Conservation (phyloP, 92 coral and sea anemone genomes). For the Porites cylindrica region DNA sequence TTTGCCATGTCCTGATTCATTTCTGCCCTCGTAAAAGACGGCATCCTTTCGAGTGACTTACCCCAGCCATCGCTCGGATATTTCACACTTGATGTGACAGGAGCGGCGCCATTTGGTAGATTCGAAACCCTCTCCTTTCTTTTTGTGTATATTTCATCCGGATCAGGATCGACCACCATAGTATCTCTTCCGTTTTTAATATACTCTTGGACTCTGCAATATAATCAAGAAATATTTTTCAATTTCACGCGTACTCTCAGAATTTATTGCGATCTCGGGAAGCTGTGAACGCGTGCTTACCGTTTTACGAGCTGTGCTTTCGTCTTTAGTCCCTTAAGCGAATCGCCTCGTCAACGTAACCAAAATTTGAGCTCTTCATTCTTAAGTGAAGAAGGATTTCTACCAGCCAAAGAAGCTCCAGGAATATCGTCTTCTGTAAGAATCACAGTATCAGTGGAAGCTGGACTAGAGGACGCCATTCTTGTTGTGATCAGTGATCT, state of each 20-base stretch:
- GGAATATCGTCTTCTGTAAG: too few species aligned
- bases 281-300: neutral
- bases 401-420: too few species aligned
- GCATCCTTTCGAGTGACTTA: conserved; percentile 46
- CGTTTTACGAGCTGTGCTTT: conserved; percentile 2
- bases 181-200: conserved; percentile 23
- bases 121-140: conserved; percentile 26
- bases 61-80: conserved; percentile 56
- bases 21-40: conserved; percentile 49
- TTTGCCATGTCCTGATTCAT: conserved; percentile 46
- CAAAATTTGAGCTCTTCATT: neutral
- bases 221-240: neutral
- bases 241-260: neutral
- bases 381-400: too few species aligned
- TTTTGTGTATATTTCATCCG: conserved; percentile 25
- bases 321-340: neutral
- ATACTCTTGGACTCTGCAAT: conserved; percentile 31
- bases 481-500: too few species aligned
- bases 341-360: neutral
- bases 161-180: conserved; percentile 44
- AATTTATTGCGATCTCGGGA: neutral
- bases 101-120: neutral
- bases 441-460: too few species aligned
- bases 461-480: neutral
- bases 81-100: conserved; percentile 27